These are phyloP conservation scores for Pseudorhombus dupliciocellatus DNA, from an alignment of 2,113 vertebrate genomes.

Conservation along the genomic window DNA sequence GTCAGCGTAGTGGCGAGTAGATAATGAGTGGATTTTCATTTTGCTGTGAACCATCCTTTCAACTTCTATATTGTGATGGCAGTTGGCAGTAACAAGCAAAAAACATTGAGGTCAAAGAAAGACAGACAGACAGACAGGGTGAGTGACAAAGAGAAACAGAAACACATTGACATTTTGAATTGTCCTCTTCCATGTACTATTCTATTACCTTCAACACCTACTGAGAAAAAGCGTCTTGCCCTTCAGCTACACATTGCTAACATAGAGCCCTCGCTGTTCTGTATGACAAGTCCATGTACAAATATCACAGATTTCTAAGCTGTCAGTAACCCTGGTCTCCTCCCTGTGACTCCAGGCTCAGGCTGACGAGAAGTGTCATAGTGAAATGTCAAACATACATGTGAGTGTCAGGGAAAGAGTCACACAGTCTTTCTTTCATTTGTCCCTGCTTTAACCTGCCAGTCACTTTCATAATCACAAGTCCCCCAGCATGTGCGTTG, in stretches of 20 bases:
- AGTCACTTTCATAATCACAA: constrained; percentile 6
- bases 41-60: not conserved
- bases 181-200: too few relatives aligned
- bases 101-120: not conserved
- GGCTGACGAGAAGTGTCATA: constrained; percentile 32
- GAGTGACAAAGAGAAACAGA: constrained; percentile 20
- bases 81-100: not conserved
- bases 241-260: constrained; percentile 15
- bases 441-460: not conserved
- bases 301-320: constrained; percentile 10
- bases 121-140: constrained; percentile 10
- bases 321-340: constrained; percentile 6
- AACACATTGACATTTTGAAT: constrained; percentile 11
- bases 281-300: constrained; percentile 34
- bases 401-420: constrained; percentile 1
- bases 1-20: too few relatives aligned
- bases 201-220: not conserved
- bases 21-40: too few relatives aligned
- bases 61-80: constrained; percentile 9
- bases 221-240: not conserved
- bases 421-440: not conserved
- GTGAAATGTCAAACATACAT: constrained; percentile 35
- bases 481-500: not conserved
- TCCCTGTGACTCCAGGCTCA: not conserved
- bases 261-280: constrained; percentile 16